These are phyloP conservation scores for Lasaia peninsularis DNA, from an alignment of 1,140 invertebrate species.

Conservation along the genomic window DNA sequence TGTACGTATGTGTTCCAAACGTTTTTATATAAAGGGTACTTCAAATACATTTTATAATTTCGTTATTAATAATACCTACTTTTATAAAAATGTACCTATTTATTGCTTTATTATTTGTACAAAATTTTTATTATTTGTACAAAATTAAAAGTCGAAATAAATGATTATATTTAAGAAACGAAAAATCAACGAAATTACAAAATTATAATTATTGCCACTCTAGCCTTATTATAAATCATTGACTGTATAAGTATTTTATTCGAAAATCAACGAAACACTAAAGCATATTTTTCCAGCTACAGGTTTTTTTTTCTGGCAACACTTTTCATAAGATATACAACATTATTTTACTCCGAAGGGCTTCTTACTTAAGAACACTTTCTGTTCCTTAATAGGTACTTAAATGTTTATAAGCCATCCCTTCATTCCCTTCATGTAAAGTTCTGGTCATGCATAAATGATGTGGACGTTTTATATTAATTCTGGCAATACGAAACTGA, in stretches of 20 bases:
- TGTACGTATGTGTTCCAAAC: not conserved
- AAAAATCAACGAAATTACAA: conserved; percentile 1
- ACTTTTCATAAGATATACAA: not conserved
- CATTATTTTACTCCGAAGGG: not conserved
- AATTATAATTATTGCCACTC: not conserved
- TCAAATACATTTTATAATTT: not conserved
- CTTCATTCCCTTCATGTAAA: not conserved
- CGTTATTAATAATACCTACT: not conserved
- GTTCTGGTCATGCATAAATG: not conserved
- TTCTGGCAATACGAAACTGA: not conserved
- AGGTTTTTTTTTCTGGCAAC: not conserved
- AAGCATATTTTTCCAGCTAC: too few relatives aligned
- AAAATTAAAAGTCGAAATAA: not conserved
- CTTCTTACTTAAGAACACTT: not conserved
- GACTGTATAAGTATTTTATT: conserved; percentile 5
- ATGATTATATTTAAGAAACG: not conserved
- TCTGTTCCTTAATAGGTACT: conserved; percentile 6
- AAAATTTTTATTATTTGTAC: conserved; percentile 14
- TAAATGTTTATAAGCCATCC: not conserved
- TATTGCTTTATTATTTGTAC: conserved; percentile 10
- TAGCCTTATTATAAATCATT: not conserved
- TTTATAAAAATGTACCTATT: conserved; percentile 2
- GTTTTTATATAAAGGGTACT: too few relatives aligned
- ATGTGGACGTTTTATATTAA: conserved; percentile 1
- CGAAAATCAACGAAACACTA: conserved; percentile 7